These are phyloP conservation scores for Bubo bubo DNA, from an alignment of 2,113 vertebrate species.

Conservation along the genomic window DNA sequence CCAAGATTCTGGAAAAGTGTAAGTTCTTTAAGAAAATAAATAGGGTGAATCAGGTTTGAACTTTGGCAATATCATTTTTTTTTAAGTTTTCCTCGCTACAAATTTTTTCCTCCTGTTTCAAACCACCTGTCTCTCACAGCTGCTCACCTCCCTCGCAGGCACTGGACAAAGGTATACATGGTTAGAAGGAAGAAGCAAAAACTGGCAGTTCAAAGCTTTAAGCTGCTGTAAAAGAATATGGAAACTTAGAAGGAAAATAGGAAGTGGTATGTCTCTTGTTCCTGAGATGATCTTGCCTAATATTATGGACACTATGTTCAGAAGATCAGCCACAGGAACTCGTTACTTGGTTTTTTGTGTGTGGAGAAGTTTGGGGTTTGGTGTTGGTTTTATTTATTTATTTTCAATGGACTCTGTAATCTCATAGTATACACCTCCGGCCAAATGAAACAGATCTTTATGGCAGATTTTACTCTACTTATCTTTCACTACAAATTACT, in stretches of 20 bases:
- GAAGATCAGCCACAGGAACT: background rate
- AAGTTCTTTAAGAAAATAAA: background rate
- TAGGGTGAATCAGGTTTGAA: background rate
- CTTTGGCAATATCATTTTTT: background rate
- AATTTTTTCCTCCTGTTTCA: background rate
- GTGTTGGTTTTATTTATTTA: background rate
- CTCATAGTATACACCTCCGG: background rate
- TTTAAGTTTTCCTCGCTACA: background rate
- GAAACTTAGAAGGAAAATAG: background rate
- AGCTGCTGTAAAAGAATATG: background rate
- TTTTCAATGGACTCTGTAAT: background rate
- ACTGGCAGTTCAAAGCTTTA: background rate
- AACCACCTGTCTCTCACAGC: background rate
- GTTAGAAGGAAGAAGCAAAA: background rate
- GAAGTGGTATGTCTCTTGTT: background rate
- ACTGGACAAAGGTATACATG: background rate
- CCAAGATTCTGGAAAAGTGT: background rate
- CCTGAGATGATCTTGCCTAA: background rate
- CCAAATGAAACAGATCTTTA: background rate
- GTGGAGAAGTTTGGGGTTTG: background rate
- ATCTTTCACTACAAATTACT: background rate
- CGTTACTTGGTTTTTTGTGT: background rate
- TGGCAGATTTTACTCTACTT: background rate
- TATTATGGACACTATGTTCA: background rate
- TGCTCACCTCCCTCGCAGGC: background rate